Evolutionary conservation across 92 coral and sea anemone species (phyloP).

Genomic region (Epizoanthus stellaris): DNA sequence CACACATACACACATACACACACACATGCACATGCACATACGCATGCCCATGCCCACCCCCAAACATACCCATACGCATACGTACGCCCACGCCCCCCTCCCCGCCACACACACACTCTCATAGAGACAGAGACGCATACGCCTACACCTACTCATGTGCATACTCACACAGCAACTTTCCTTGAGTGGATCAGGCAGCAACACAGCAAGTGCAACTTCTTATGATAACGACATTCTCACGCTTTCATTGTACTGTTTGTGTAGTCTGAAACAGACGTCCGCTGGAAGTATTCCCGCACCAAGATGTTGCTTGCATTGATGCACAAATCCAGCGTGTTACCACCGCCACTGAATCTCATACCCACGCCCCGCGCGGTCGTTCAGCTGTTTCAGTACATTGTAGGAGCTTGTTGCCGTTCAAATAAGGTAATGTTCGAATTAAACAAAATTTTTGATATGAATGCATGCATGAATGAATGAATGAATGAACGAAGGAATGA

Average conservation of each 20-base stretch:
- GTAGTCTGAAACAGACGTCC: conserved; percentile 31
- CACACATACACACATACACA: neutral
- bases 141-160: neutral
- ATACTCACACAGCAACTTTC: neutral
- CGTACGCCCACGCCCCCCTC: too few species aligned
- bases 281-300: conserved; percentile 42
- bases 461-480: too few species aligned
- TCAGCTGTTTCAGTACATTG: conserved; percentile 17
- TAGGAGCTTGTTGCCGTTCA: conserved; percentile 20
- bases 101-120: neutral
- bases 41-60: neutral
- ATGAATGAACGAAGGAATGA: too few species aligned
- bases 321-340: conserved; percentile 35
- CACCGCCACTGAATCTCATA: conserved; percentile 30
- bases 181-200: too few species aligned
- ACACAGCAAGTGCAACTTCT: too few species aligned
- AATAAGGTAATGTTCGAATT: neutral
- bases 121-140: neutral
- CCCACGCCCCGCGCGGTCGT: conserved; percentile 36
- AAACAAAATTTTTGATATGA: neutral
- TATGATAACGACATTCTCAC: too few species aligned
- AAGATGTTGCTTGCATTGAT: conserved; percentile 34
- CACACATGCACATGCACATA: neutral
- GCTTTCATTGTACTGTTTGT: too few species aligned
- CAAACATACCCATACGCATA: neutral